These are phyloP conservation scores for Datnioides undecimradiatus DNA, from an alignment of 2,113 vertebrate species.

Conservation along the genomic window DNA sequence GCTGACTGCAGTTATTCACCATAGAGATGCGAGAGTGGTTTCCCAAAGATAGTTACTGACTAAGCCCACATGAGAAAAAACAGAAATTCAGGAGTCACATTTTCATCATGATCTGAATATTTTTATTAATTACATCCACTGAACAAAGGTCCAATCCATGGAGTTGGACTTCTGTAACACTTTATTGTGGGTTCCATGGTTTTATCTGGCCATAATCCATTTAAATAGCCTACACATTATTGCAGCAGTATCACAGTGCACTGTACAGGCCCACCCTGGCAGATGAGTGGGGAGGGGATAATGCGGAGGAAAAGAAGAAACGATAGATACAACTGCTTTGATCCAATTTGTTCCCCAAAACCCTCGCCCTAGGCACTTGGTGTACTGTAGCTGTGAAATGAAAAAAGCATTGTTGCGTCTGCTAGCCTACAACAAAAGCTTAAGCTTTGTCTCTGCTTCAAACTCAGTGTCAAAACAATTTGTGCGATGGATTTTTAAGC, in stretches of 20 bases:
- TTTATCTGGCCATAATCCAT: slow-evolving; percentile 55
- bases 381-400: slow-evolving; percentile 77
- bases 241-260: slow-evolving; percentile 78
- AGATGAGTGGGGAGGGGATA: slow-evolving; percentile 17
- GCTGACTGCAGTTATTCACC: background rate
- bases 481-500: slow-evolving; percentile 66
- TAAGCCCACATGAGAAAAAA: background rate
- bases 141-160: slow-evolving; percentile 54
- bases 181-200: slow-evolving; percentile 65
- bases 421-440: slow-evolving; percentile 53
- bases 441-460: slow-evolving; percentile 53
- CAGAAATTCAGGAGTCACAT: slow-evolving; percentile 8
- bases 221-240: slow-evolving; percentile 67
- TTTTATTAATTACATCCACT: slow-evolving; percentile 68
- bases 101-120: slow-evolving; percentile 41
- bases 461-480: slow-evolving; percentile 56
- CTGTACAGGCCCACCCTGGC: slow-evolving; percentile 50
- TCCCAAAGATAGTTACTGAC: too few relatives aligned
- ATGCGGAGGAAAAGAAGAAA: slow-evolving; percentile 60
- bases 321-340: slow-evolving; percentile 53
- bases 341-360: slow-evolving; percentile 70
- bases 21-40: background rate
- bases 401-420: slow-evolving; percentile 43
- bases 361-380: slow-evolving; percentile 77
- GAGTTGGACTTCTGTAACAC: slow-evolving; percentile 48